phyloP scores from a whole-genome alignment of 2,113 vertebrate species.

The Acanthochromis polyacanthus region DNA sequence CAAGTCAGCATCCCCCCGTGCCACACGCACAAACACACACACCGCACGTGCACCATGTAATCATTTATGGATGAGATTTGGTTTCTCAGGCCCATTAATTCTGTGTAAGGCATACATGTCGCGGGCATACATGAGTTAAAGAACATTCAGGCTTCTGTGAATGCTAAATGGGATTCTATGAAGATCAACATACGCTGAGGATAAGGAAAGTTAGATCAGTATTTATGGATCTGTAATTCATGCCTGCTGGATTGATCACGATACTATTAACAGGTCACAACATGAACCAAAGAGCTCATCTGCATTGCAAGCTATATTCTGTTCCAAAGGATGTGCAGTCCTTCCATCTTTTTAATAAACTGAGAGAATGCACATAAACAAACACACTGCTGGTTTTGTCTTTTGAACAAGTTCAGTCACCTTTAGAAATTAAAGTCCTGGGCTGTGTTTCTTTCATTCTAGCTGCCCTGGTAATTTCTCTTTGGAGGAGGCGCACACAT shows the following conservation, averaged over 20 bases:
- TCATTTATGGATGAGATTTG: constrained; percentile 64
- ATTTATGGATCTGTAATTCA: not conserved
- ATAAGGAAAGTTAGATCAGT: constrained; percentile 1
- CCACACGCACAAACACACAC: constrained; percentile 37
- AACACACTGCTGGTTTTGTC: not conserved
- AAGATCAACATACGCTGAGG: constrained; percentile 7
- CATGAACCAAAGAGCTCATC: constrained; percentile 21
- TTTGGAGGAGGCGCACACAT: constrained; percentile 27
- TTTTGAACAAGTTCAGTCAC: constrained; percentile 26
- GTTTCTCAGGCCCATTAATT: constrained; percentile 60
- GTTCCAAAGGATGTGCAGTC: not conserved
- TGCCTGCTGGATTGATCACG: not conserved
- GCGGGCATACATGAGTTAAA: constrained; percentile 42
- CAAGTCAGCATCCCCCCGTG: constrained; percentile 50
- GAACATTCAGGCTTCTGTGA: constrained; percentile 17
- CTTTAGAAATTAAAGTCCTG: constrained; percentile 7
- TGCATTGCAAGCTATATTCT: constrained; percentile 27
- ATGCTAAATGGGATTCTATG: constrained; percentile 18
- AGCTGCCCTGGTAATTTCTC: not conserved
- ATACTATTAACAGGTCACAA: not conserved
- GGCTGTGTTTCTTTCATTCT: constrained; percentile 1
- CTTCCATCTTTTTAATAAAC: constrained; percentile 11
- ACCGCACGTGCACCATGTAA: constrained; percentile 33
- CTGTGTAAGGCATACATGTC: not conserved
- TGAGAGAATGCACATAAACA: constrained; percentile 16